phyloP scores from a whole-genome alignment of 2,797 vertebrate species.

The Scarus forsteni region DNA sequence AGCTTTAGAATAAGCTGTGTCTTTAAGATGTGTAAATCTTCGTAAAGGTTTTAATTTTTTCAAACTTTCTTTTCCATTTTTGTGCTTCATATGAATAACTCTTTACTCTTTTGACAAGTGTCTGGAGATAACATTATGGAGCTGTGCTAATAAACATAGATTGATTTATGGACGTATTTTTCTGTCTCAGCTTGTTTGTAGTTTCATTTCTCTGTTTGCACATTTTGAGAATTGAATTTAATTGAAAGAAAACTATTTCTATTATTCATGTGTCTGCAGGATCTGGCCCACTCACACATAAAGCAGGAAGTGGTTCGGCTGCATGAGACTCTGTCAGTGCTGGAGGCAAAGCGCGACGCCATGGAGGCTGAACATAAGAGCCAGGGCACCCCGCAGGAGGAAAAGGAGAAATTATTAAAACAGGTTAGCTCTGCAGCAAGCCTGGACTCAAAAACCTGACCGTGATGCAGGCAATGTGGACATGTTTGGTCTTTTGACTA shows the following conservation, averaged over 20 bases:
- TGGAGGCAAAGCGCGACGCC: conserved; percentile 87
- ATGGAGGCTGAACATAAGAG: conserved; percentile 92
- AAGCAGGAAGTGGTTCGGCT: conserved; percentile 91
- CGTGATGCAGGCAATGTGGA: background rate
- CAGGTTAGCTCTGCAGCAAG: conserved; percentile 81
- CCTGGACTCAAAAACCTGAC: background rate
- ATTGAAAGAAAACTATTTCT: background rate
- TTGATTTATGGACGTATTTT: background rate
- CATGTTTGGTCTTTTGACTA: too few relatives aligned
- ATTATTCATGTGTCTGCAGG: conserved; percentile 73
- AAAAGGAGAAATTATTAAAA: conserved; percentile 91
- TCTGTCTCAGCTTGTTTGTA: background rate
- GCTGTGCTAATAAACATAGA: too few relatives aligned
- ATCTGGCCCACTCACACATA: conserved; percentile 89
- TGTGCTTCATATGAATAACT: too few relatives aligned
- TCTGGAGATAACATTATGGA: too few relatives aligned
- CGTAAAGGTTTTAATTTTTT: too few relatives aligned
- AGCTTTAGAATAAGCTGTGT: too few relatives aligned
- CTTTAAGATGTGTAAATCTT: too few relatives aligned
- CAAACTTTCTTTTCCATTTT: too few relatives aligned
- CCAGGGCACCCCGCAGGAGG: conserved; percentile 91
- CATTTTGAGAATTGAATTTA: too few relatives aligned
- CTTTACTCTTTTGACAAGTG: too few relatives aligned
- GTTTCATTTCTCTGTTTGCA: too few relatives aligned
- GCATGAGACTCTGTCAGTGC: conserved; percentile 87